Evolutionary conservation across 1,140 invertebrate genomes (phyloP).

Genomic region (Scaptomyza hsui): DNA sequence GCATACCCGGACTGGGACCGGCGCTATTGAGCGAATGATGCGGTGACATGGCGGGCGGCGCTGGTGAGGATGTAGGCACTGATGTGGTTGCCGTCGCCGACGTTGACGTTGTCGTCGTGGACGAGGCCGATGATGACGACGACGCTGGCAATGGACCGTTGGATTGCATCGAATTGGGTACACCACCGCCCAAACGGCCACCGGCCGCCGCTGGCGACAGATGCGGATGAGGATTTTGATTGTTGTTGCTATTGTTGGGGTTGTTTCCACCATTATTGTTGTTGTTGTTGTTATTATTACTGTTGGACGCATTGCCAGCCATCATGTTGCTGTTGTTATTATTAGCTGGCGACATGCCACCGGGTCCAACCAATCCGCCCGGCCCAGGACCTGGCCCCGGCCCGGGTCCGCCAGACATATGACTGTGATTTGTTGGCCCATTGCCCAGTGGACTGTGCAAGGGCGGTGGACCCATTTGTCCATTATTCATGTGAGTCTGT

Average conservation of each 20-base stretch:
- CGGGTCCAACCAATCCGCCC: constrained; percentile 60
- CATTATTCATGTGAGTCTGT: constrained; percentile 83
- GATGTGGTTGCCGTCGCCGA: constrained; percentile 65
- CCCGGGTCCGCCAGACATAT: constrained; percentile 73
- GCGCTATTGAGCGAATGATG: constrained; percentile 74
- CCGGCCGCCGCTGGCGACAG: constrained; percentile 63
- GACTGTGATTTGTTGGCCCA: constrained; percentile 73
- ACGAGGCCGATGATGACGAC: constrained; percentile 15
- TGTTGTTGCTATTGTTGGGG: constrained; percentile 69
- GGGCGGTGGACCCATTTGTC: constrained; percentile 80
- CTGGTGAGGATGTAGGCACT: constrained; percentile 83
- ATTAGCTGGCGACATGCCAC: constrained; percentile 69
- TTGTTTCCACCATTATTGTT: constrained; percentile 56
- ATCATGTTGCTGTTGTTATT: constrained; percentile 51
- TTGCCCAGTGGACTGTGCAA: constrained; percentile 82
- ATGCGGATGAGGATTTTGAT: constrained; percentile 75
- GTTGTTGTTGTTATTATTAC: constrained; percentile 40
- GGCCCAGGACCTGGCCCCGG: constrained; percentile 72
- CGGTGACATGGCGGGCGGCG: constrained; percentile 80
- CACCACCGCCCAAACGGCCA: constrained; percentile 64
- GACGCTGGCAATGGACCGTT: constrained; percentile 67
- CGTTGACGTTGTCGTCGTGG: constrained; percentile 55
- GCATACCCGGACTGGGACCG: constrained; percentile 73
- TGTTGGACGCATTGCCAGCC: constrained; percentile 44
- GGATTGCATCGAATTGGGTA: constrained; percentile 68